Evolutionary conservation across 1,140 invertebrate genomes (phyloP).

Genomic region (Vollenhovia emeryi): DNA sequence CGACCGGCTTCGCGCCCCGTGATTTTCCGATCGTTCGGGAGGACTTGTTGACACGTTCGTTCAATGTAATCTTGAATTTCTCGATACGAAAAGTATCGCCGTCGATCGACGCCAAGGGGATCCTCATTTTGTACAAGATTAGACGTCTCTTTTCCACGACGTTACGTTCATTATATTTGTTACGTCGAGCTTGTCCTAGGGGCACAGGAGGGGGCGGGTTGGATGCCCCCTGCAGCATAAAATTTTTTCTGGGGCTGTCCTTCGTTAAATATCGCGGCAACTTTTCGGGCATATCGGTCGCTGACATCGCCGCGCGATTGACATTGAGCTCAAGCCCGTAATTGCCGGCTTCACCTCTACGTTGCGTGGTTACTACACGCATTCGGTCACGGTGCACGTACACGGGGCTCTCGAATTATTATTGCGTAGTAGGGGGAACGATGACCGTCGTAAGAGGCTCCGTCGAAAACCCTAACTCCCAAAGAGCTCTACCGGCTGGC

Average conservation of each 20-base stretch:
- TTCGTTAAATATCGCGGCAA: slow-evolving; percentile 33
- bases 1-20: neutral
- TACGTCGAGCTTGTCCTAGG: neutral
- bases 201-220: neutral
- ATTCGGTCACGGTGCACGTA: slow-evolving; percentile 63
- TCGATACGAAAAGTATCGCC: neutral
- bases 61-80: neutral
- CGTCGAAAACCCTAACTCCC: slow-evolving; percentile 61
- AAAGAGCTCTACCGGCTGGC: slow-evolving; percentile 72
- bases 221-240: neutral
- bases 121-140: neutral
- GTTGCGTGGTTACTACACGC: slow-evolving; percentile 17
- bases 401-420: slow-evolving; percentile 50
- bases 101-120: neutral
- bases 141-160: neutral
- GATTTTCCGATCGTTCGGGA: neutral
- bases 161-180: neutral
- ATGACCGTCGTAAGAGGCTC: slow-evolving; percentile 68
- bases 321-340: slow-evolving; percentile 27
- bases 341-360: slow-evolving; percentile 42
- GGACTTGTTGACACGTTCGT: neutral
- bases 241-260: neutral
- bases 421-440: slow-evolving; percentile 54
- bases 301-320: slow-evolving; percentile 31
- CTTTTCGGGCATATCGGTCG: slow-evolving; percentile 25